Base-by-base conservation (phyloP, 2,797 vertebrate genomes). In the Halcyon smyrnensis region DNA sequence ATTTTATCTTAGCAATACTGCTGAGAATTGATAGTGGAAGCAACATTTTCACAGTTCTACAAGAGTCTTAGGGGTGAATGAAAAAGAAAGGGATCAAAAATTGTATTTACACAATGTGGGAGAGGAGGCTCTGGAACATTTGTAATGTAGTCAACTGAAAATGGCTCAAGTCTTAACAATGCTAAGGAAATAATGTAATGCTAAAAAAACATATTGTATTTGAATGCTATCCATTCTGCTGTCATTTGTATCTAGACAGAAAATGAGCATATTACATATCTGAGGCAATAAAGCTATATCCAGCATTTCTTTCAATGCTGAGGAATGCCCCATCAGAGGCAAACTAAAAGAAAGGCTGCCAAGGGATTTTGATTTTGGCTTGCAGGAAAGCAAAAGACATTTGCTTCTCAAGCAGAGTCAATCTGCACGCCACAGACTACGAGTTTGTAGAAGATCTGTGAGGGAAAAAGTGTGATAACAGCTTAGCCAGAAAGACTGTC, bases 21-120 rank as follows among this genome's bases (percentile, higher is more conserved):
- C 45, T 64, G 60, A 86, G 85, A 86, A 79, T 18, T 84, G 75
- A 69, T 51, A 94, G 56, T 37, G n/a, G 27, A 74, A 83, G 24
- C 19, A 70, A 51, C 32, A 32, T 9, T 83, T 87, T 17, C 24
- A 63, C 25, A 79, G 56, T 24, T 67, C 32, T 27, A 24, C 15
- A 51, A 39, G 53, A 77, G 30, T 32, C 53, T 74, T 63, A 51
- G 19, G 19, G 39, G 15, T 68, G 8, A 12, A 62, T 62, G 53
- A 86, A 65, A 82, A 76, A 50, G 11, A 64, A 82, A 68, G 11
- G 9, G 12, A n/a, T 70, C 39, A 74, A 77, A 91, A 80, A 32
- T 10, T 68, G 15, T 68, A 8, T 75, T 91, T 94, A 39, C 12
- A 34, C 21, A 34, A 7, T 81, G 34, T 75, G 25, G 32, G 18